Conservation (phyloP, 2,113 vertebrate genomes). For the Melanerpes aurifrons region DNA sequence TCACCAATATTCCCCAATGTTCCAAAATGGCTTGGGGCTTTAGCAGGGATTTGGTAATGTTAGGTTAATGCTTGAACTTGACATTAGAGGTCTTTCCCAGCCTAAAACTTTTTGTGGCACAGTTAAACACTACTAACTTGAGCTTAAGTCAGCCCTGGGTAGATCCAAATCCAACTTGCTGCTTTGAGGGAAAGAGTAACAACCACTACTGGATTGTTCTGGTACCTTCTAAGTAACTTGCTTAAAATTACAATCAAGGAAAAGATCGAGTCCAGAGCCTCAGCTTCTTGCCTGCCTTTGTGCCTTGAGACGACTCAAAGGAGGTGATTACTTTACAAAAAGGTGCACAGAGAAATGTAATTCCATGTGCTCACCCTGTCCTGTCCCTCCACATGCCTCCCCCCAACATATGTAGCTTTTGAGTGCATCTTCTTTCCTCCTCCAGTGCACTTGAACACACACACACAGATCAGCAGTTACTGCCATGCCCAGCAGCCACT, state of each 20-base stretch:
- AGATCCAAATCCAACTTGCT: background rate
- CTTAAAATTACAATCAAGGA: background rate
- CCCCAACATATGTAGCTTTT: background rate
- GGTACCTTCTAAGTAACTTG: background rate
- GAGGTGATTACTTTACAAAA: background rate
- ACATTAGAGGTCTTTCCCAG: background rate
- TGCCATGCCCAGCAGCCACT: background rate
- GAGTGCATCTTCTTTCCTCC: background rate
- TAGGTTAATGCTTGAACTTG: no score
- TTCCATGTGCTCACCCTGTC: background rate
- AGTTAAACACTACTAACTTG: background rate
- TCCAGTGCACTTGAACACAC: background rate
- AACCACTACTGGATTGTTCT: background rate
- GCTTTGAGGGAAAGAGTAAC: background rate
- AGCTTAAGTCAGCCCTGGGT: background rate
- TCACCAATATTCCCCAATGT: background rate
- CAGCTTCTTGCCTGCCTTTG: background rate
- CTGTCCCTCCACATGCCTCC: background rate
- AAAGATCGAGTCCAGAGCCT: background rate
- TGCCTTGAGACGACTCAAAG: background rate
- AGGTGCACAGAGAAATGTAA: fast-evolving
- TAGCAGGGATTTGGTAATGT: no score
- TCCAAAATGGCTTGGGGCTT: background rate
- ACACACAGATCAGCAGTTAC: background rate
- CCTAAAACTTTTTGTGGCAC: background rate